Base-by-base conservation (phyloP, 1,140 invertebrate genomes). In the Tribolium castaneum region DNA sequence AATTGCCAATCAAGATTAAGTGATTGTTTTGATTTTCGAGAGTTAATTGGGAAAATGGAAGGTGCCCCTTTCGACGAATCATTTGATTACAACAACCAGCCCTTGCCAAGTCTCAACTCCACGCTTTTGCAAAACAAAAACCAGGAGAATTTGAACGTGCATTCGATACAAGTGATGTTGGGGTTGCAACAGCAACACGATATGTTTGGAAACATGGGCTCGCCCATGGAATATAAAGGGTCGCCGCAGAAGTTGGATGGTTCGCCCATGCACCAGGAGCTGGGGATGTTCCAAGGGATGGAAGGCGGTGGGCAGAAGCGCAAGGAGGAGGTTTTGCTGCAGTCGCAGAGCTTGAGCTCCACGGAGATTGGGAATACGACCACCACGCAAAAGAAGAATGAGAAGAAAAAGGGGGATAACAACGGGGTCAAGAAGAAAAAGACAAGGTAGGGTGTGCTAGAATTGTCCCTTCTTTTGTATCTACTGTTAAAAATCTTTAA, bases 351-450 rank as follows among this genome's bases (percentile, higher is more conserved):
- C 77, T 79, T 86, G 39, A 84, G 82, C 70, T 83, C 84, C 0
- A 84, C 80, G 13, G 85, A 86, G 45, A 85, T 86, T 25, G 84
- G 80, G 1, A 83, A 82, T 30, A 82, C 87, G 2, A 82, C 80
- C 0, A 81, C 80, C 10, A 81, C 82, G 34, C 66, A 59, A 52
- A 86, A 86, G 74, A 86, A 86, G 59, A 85, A 93, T 76, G 92
- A 92, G 1, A 96, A 95, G 86, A 97, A 96, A 86, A 96, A 96
- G 86, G 91, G 90, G 79, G 94, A 95, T 80, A 95, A 94, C 81
- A 96, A 95, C 84, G 93, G 94, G 22, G 94, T 96, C 2, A 97
- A 97, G 84, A 97, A 97, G 87, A 97, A 97, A 87, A 97, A 97
- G 89, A 97, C 96, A 16, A 94, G 95, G 96, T 97, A 87, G 86